phyloP scores from a whole-genome alignment of 2,888 invertebrate genomes.

The Drosophila birchii region DNA sequence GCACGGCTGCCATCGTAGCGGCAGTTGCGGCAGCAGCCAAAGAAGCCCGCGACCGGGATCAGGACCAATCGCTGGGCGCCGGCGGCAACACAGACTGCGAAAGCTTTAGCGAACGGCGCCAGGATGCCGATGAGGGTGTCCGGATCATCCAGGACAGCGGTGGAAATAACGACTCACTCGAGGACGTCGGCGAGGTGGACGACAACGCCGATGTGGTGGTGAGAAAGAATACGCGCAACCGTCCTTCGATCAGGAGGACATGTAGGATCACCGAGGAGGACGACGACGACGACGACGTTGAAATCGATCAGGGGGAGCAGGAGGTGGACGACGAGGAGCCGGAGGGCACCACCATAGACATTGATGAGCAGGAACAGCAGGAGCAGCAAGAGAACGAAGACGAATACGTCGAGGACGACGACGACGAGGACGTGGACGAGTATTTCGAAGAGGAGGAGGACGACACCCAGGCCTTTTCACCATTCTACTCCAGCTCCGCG shows the following conservation, averaged over 20 bases:
- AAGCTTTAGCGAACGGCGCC: slow-evolving; percentile 66
- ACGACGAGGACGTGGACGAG: slow-evolving; percentile 68
- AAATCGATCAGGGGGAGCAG: slow-evolving; percentile 33
- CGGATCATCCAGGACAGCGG: slow-evolving; percentile 54
- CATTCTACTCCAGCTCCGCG: slow-evolving; percentile 73
- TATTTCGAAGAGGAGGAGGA: slow-evolving; percentile 70
- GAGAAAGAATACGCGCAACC: slow-evolving; percentile 64
- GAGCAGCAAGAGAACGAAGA: slow-evolving; percentile 51
- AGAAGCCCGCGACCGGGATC: slow-evolving; percentile 46
- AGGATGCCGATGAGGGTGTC: slow-evolving; percentile 62
- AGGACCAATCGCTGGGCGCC: slow-evolving; percentile 25
- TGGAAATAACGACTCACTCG: slow-evolving; percentile 68
- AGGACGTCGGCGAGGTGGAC: slow-evolving; percentile 71
- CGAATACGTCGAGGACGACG: slow-evolving; percentile 36
- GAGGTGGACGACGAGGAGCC: slow-evolving; percentile 67
- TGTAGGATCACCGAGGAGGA: slow-evolving; percentile 75
- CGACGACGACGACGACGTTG: slow-evolving; percentile 56
- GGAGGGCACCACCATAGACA: slow-evolving; percentile 69
- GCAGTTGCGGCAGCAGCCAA: slow-evolving; percentile 71
- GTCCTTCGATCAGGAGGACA: slow-evolving; percentile 69
- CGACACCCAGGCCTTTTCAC: slow-evolving; percentile 73
- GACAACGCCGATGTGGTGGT: slow-evolving; percentile 74
- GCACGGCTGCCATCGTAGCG: slow-evolving; percentile 74
- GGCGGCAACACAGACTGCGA: slow-evolving; percentile 70
- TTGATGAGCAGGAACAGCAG: slow-evolving; percentile 64